Conservation (phyloP, 2,797 vertebrate genomes). For the Zenarchopterus dispar region DNA sequence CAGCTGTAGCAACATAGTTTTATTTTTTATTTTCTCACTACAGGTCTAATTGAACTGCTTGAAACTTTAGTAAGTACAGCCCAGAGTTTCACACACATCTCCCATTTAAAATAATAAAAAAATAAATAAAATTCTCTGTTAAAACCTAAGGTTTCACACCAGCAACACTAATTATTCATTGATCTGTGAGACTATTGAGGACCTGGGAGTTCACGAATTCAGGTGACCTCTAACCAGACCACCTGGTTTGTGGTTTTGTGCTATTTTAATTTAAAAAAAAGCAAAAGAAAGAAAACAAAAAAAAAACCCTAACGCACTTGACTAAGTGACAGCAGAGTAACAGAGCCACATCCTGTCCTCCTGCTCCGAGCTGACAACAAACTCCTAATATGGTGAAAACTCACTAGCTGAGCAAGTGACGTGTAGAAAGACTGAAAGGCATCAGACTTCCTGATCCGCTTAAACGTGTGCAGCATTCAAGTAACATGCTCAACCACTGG, state of each 20-base stretch:
- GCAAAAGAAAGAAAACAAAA: not conserved
- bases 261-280: not conserved
- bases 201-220: too few relatives aligned
- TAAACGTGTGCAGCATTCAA: conserved; percentile 21
- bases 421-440: conserved; percentile 56
- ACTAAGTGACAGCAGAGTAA: conserved; percentile 15
- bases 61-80: too few relatives aligned
- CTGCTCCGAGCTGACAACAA: conserved; percentile 59
- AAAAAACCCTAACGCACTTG: not conserved
- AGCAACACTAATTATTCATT: too few relatives aligned
- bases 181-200: too few relatives aligned
- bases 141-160: too few relatives aligned
- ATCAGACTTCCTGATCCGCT: conserved; percentile 81
- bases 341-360: conserved; percentile 80
- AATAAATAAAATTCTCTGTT: too few relatives aligned
- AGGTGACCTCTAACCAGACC: not conserved
- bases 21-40: too few relatives aligned
- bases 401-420: conserved; percentile 60
- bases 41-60: too few relatives aligned
- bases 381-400: conserved; percentile 86
- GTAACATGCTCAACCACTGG: not conserved
- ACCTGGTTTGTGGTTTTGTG: not conserved
- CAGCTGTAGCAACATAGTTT: too few relatives aligned
- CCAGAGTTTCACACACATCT: too few relatives aligned
- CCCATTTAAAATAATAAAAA: too few relatives aligned